These are phyloP conservation scores for Chionomys nivalis DNA, from an alignment of 2,113 vertebrate genomes.

Conservation along the genomic window DNA sequence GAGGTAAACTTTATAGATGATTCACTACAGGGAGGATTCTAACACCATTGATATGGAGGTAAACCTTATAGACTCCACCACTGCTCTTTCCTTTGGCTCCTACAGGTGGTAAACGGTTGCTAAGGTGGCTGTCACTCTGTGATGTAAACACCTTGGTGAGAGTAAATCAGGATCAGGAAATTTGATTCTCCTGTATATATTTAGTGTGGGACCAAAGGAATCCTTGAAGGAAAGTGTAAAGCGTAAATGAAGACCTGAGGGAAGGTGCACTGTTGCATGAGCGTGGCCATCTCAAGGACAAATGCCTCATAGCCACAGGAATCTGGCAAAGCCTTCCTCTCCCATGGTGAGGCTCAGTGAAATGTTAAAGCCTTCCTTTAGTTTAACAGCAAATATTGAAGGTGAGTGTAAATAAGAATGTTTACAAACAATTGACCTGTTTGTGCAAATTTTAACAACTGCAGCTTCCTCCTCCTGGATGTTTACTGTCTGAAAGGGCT, in stretches of 20 bases:
- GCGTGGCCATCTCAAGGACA: background rate
- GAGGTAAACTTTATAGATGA: background rate
- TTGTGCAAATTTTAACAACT: background rate
- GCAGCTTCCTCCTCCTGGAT: background rate
- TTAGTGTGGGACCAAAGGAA: background rate
- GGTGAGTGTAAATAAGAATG: background rate
- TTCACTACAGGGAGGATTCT: background rate
- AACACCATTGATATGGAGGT: background rate
- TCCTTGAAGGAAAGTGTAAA: background rate
- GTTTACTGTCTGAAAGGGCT: background rate
- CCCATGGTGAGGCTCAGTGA: background rate
- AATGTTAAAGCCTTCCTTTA: background rate
- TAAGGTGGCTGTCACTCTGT: background rate
- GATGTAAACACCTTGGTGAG: background rate
- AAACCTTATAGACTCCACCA: background rate
- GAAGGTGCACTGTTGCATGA: background rate
- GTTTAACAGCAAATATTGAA: background rate
- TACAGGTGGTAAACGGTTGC: background rate
- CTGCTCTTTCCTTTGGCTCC: background rate
- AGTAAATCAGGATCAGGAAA: background rate
- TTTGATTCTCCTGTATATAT: background rate
- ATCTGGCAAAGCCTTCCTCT: background rate
- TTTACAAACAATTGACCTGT: background rate
- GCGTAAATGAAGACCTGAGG: background rate
- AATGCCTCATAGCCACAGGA: background rate